Percentiles rank a stretch among this genome's conserved stretches.
Evolutionary conservation across 2,113 vertebrate species (phyloP).

Genomic region (Myotis lucifugus): DNA sequence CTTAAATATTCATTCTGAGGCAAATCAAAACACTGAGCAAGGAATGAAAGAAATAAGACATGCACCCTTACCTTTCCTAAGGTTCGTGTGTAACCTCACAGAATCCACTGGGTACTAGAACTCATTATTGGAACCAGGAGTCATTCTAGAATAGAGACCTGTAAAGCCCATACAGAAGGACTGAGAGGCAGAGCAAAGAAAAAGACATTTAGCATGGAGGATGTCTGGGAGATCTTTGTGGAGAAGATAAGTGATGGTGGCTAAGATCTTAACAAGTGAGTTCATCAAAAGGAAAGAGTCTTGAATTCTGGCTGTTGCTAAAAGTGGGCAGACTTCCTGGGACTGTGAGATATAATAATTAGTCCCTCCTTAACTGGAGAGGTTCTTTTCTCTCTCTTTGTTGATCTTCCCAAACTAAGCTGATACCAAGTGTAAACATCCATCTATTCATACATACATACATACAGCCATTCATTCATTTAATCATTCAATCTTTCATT

Average conservation of each 20-base stretch:
- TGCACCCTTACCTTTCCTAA: neutral
- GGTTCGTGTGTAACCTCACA: neutral
- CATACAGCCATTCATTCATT: neutral
- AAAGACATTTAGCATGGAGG: neutral
- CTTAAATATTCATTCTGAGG: neutral
- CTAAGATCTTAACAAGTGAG: neutral
- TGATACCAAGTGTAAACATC: neutral
- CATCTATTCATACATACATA: neutral
- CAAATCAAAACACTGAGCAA: neutral
- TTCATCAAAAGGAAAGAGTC: neutral
- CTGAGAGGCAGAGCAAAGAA: neutral
- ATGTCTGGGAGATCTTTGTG: neutral
- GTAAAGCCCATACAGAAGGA: neutral
- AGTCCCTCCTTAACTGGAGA: neutral
- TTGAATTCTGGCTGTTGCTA: neutral
- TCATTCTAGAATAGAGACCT: neutral
- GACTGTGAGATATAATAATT: neutral
- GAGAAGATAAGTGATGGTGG: neutral
- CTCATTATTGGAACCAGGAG: conserved; percentile 23
- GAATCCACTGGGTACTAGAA: neutral
- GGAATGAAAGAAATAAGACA: neutral
- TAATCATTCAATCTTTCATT: neutral
- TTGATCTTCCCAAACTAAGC: conserved; percentile 11
- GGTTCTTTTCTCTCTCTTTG: neutral
- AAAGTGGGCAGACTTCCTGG: neutral